Percentiles rank a stretch among this genome's conserved stretches.
Conservation (phyloP, 2,888 invertebrate genomes). For the Ormyrus pomaceus region DNA sequence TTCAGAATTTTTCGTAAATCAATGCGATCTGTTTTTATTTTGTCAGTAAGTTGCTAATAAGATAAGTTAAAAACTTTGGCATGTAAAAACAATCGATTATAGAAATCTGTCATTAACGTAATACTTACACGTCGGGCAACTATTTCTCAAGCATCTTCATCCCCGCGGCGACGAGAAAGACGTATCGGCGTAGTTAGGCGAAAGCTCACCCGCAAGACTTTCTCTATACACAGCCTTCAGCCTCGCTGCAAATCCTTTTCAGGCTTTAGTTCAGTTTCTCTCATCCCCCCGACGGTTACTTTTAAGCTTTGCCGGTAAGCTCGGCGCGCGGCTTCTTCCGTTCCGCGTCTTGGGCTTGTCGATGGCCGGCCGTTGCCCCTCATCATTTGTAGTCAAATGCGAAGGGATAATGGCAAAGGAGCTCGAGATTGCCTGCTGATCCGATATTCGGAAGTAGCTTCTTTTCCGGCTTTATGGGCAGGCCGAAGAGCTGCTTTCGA, state of each 20-base stretch:
- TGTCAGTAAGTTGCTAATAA: too few species aligned
- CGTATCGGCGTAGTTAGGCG: conserved; percentile 5
- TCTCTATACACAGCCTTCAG: conserved; percentile 28
- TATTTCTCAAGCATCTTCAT: too few species aligned
- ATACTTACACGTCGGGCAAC: too few species aligned
- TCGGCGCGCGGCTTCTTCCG: conserved; percentile 24
- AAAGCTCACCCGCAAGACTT: conserved; percentile 3
- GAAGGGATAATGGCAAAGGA: conserved; percentile 9
- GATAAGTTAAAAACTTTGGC: too few species aligned
- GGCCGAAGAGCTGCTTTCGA: neutral
- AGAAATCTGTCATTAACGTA: too few species aligned
- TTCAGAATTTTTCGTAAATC: too few species aligned
- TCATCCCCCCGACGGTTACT: conserved; percentile 30
- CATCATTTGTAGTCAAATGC: conserved; percentile 43
- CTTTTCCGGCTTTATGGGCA: neutral
- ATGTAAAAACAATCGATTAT: too few species aligned
- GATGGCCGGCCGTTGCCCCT: conserved; percentile 37
- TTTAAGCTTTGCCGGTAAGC: conserved; percentile 22
- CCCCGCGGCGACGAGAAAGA: neutral
- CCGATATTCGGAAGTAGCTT: conserved; percentile 24
- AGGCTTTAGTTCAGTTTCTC: conserved; percentile 52
- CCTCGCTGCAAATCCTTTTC: conserved; percentile 54
- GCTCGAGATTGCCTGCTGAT: conserved; percentile 38
- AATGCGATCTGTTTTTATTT: too few species aligned
- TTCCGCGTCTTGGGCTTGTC: conserved; percentile 43